A percentile compares a stretch with the other conserved stretches of the same genome.
These are phyloP conservation scores for Poeciliopsis presidionis DNA, from an alignment of 2,797 vertebrate genomes.

Conservation along the genomic window DNA sequence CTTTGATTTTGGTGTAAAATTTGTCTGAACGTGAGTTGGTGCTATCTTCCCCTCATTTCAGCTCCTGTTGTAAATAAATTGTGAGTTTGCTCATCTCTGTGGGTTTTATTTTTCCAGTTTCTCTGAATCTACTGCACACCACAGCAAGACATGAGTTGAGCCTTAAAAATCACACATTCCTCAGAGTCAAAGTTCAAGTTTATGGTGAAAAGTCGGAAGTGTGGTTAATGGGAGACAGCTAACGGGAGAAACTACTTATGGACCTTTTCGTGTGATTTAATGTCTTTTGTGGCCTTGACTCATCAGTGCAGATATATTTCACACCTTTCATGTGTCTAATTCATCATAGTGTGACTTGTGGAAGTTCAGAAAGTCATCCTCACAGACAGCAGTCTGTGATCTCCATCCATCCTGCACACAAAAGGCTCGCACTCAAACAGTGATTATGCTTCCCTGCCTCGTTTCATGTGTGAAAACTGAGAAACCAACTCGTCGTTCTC, in stretches of 20 bases:
- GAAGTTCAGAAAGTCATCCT: constrained; percentile 57
- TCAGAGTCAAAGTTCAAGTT: constrained; percentile 49
- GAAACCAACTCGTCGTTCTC: constrained; percentile 41
- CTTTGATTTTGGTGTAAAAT: background rate
- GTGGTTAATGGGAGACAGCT: constrained; percentile 30
- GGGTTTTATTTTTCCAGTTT: background rate
- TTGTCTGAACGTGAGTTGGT: background rate
- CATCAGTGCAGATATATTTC: constrained; percentile 42
- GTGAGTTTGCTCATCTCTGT: background rate
- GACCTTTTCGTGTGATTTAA: constrained; percentile 39
- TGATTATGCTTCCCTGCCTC: constrained; percentile 34
- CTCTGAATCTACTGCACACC: background rate
- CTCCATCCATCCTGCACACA: constrained; percentile 30
- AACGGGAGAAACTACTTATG: constrained; percentile 15
- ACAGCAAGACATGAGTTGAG: constrained; percentile 14
- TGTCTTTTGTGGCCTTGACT: constrained; percentile 30
- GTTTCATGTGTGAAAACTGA: constrained; percentile 67
- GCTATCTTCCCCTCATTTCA: background rate
- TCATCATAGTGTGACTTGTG: constrained; percentile 17
- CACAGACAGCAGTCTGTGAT: constrained; percentile 34
- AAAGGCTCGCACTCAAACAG: constrained; percentile 13
- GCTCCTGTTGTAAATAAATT: background rate
- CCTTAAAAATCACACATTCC: constrained; percentile 37
- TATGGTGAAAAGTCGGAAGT: constrained; percentile 55
- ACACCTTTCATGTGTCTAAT: constrained; percentile 12